A percentile compares a stretch with the other conserved stretches of the same genome.
phyloP scores from a whole-genome alignment of 2,888 invertebrate genomes.

The Phorcus lineatus region DNA sequence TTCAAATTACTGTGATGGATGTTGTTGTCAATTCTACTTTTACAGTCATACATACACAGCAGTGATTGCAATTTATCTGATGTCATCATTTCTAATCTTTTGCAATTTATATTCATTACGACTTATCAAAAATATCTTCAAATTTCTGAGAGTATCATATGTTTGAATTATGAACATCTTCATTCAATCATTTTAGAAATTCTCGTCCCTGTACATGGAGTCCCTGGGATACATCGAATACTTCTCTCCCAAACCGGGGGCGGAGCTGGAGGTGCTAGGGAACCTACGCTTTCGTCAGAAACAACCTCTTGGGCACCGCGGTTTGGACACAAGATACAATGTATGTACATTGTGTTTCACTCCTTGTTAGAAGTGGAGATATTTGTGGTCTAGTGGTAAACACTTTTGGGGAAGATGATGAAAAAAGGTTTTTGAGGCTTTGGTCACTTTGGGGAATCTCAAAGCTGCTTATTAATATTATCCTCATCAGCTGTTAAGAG shows the following conservation, averaged over 20 bases:
- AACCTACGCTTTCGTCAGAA: conserved; percentile 77
- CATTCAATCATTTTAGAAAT: conserved; percentile 68
- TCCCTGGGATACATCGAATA: conserved; percentile 75
- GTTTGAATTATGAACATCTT: background rate
- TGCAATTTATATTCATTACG: too few species aligned
- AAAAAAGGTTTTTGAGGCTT: too few species aligned
- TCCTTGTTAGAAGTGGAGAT: background rate
- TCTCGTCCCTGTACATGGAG: conserved; percentile 77
- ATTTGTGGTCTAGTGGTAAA: too few species aligned
- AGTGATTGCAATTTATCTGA: background rate
- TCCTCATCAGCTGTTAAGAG: too few species aligned
- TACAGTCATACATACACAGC: too few species aligned
- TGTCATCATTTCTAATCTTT: too few species aligned
- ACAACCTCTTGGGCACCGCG: conserved; percentile 73
- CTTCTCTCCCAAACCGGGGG: conserved; percentile 73
- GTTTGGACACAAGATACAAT: conserved; percentile 79
- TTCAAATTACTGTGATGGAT: too few species aligned
- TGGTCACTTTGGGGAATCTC: too few species aligned
- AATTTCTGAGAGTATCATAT: background rate
- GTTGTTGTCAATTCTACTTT: too few species aligned
- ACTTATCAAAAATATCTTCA: too few species aligned
- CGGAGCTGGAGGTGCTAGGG: conserved; percentile 74
- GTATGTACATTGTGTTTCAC: conserved; percentile 50
- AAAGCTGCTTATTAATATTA: too few species aligned
- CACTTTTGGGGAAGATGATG: too few species aligned